Evolutionary conservation across 2,113 vertebrate genomes (phyloP).

Genomic region (Falco punctatus): DNA sequence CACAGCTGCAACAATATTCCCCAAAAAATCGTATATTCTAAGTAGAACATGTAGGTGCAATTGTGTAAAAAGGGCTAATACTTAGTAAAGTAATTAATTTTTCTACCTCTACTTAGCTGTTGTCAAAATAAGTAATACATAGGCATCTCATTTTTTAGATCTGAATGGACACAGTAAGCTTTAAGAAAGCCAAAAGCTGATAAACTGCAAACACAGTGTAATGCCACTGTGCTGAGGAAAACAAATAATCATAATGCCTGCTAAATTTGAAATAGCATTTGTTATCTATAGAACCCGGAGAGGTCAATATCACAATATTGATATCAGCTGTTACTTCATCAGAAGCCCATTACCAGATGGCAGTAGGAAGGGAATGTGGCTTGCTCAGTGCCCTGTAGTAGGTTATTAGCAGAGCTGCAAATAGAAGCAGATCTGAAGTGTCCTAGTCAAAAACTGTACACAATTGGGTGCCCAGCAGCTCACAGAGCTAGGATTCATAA

Average conservation of each 20-base stretch:
- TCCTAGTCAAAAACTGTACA: not conserved
- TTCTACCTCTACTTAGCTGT: not conserved
- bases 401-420: not conserved
- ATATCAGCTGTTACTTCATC: not conserved
- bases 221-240: not conserved
- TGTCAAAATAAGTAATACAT: not conserved
- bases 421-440: not conserved
- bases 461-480: not conserved
- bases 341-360: not conserved
- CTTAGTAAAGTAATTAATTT: not conserved
- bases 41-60: not conserved
- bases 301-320: not conserved
- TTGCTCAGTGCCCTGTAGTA: not conserved
- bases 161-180: not conserved
- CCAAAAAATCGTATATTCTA: not conserved
- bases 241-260: not conserved
- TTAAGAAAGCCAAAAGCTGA: not conserved
- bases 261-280: not conserved
- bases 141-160: not conserved
- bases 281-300: not conserved
- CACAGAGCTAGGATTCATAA: not conserved
- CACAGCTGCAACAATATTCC: not conserved
- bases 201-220: not conserved
- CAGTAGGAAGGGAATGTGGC: not conserved
- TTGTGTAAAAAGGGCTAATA: not conserved